These are phyloP conservation scores for Columba janthina DNA, from an alignment of 2,113 vertebrate species.

Conservation along the genomic window DNA sequence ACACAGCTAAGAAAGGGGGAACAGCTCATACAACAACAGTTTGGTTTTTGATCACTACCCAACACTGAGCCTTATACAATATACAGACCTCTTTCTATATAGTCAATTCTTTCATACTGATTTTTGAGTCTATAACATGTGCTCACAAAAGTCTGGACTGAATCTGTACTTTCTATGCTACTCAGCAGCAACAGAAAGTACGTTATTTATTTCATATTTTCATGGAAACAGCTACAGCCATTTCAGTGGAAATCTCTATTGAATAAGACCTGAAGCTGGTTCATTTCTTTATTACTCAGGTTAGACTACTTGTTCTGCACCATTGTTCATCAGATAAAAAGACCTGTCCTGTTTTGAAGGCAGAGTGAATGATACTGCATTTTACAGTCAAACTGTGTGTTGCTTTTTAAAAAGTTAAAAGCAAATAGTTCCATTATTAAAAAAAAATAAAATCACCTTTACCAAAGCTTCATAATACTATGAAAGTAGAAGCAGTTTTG, in stretches of 20 bases:
- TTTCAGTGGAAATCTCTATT: slow-evolving; percentile 8
- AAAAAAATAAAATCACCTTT: background rate
- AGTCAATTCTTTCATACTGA: background rate
- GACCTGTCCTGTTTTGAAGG: background rate
- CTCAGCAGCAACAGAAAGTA: background rate
- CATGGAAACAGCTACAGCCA: background rate
- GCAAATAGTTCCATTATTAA: background rate
- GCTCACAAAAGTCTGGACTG: background rate
- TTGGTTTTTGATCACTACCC: background rate
- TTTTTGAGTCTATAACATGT: background rate
- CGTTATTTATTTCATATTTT: background rate
- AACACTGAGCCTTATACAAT: background rate
- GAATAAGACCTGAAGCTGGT: background rate
- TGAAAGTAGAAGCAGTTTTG: background rate
- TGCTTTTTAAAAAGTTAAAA: background rate
- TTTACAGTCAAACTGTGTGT: background rate
- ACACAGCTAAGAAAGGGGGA: background rate
- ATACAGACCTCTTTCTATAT: background rate
- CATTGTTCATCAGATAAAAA: background rate
- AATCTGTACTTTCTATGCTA: background rate
- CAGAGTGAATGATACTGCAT: background rate
- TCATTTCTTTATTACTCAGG: background rate
- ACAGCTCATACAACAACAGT: background rate
- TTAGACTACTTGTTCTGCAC: background rate
- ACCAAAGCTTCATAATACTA: background rate